phyloP scores from a whole-genome alignment of 2,113 vertebrate species.

The Ammodytes marinus region DNA sequence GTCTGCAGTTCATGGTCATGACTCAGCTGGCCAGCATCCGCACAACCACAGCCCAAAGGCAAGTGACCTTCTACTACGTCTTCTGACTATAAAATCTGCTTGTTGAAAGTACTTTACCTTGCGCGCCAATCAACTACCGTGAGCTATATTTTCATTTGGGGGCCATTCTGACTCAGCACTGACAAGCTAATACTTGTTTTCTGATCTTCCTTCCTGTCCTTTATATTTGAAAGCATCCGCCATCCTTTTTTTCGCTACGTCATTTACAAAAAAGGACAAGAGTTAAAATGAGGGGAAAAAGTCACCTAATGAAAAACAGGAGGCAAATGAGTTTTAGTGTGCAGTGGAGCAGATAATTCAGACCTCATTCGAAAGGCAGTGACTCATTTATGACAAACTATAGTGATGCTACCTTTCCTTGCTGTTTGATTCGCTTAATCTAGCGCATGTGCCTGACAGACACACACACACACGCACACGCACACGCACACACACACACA shows the following conservation, averaged over 20 bases:
- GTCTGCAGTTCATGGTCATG: conserved; percentile 42
- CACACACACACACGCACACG: conserved; percentile 15
- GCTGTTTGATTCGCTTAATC: conserved; percentile 36
- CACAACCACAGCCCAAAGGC: conserved; percentile 28
- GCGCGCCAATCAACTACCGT: not conserved
- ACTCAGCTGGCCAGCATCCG: conserved; percentile 47
- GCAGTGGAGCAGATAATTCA: conserved; percentile 52
- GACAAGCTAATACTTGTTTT: not conserved
- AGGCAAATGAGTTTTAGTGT: conserved; percentile 22
- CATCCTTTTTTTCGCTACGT: not conserved
- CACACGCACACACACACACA: not conserved
- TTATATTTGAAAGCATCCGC: not conserved
- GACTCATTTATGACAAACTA: conserved; percentile 52
- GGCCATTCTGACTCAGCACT: conserved; percentile 14
- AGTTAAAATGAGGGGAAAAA: not conserved
- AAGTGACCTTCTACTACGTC: conserved; percentile 32
- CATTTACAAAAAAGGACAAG: not conserved
- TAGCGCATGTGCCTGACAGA: conserved; percentile 38
- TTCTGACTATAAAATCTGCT: conserved; percentile 21
- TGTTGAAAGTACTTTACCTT: not conserved
- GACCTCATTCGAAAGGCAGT: conserved; percentile 50
- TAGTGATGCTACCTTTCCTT: conserved; percentile 34
- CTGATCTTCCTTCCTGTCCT: not conserved
- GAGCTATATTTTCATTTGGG: not conserved
- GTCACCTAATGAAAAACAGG: conserved; percentile 25